Evolutionary conservation across 2,888 invertebrate genomes (phyloP), one percentile per base, ranked within the genome.

Genomic region (Phyto melanocephala): DNA sequence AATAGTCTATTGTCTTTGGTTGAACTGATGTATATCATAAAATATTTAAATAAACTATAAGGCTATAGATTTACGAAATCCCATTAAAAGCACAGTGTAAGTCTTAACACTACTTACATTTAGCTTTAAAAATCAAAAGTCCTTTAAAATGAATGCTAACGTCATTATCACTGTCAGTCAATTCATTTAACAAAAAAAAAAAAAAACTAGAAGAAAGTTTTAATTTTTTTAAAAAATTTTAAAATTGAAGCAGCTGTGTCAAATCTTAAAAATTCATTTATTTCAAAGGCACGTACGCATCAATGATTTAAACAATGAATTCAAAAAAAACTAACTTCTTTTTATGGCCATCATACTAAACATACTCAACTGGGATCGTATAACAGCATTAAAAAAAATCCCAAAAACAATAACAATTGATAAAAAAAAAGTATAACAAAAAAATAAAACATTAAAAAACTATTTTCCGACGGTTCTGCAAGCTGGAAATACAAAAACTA

Each of bases 361-460:
- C 13, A 72, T 67, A 67, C 72, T 67, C 67, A 60, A 74, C 52
- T 52, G 72, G 54, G 54, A 80, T 80, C 72, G 60, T 74, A 80
- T 80, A 74, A 80, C 79, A 72, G 72, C n/a, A 24, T 54, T 70
- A 52, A 42, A 24, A 75, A 37, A 35, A 40, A 47, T 22, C 15
- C 17, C 17, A 62, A 65, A 17, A 68, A 63, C 22, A 65, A 40
- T 22, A 71, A 70, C 47, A 71, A 63, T 22, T 65, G 50, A 63
- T 35, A 50, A 63, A 58, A 28, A 15, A 62, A 17, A 35, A 35
- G n/a, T 63, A 8, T 35, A 37, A 75, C 20, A 60, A 28, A 33
- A 47, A 62, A 50, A 58, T 28, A 67, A 54, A 65, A 79, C 79
- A 75, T 82, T 82, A 79, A 82, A 82, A 82, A 82, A 82, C 82